Evolutionary conservation across 2,888 invertebrate species (phyloP), one percentile per base, ranked within the genome.

Genomic region (Nemurella pictetii): DNA sequence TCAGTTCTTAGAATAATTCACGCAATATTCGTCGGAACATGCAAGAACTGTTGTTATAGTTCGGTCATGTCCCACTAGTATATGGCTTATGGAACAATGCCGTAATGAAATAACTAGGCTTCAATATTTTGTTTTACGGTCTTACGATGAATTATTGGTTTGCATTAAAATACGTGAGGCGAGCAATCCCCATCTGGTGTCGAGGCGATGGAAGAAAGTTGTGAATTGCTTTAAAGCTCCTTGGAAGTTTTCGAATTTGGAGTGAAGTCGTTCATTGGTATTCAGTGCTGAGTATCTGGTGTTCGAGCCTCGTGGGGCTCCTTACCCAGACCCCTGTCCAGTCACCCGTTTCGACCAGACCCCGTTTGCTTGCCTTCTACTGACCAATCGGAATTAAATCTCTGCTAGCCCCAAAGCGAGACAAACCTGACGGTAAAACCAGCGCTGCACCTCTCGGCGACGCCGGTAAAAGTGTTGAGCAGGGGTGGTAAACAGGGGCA

Each of bases 341-440:
- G 26, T 75, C 75, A 26, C 75, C 28, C 75, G 27, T 28, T 26
- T 27, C 75, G 26, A 4, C 75, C 75, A 28, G 28, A 26, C 27
- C 27, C 75, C 12, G 9, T 5, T 26, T 35, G 3, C 35, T 26
- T 26, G 32, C 55, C 55, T n/a, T n/a, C n/a, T n/a, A 20, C 82
- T 82, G 82, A 82, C 82, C 82, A 82, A 72, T 72, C 36, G 82
- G 55, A 82, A 82, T 82, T 36, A 82, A 55, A 82, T 82, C 82
- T 82, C 82, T 12, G 55, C 82, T 55, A 29, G 55, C 20, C 20
- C 55, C 55, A 20, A 15, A 82, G 82, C n/a, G 81, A 81, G 35
- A 81, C n/a, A 27, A 27, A 81, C 72, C 72, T 36, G 55, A 55
- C 55, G 55, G 15, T 55, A 26, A 28, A 82, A 30, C 5, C 80